Evolutionary conservation across 2,888 invertebrate species (phyloP).

Genomic region (Drosophila aldrichi): DNA sequence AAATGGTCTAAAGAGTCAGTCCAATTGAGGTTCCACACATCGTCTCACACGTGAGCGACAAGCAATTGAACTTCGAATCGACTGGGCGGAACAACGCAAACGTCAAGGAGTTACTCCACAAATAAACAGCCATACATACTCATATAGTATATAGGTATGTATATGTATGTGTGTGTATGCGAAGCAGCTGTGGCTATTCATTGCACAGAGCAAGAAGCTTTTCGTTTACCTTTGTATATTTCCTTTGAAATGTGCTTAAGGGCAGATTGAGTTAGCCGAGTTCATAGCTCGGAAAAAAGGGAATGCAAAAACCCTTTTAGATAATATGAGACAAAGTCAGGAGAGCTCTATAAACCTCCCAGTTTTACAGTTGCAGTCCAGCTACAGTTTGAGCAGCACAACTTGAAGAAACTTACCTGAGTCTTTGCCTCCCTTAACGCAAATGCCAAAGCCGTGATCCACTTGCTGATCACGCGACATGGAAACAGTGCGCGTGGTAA

Average conservation of each 20-base stretch:
- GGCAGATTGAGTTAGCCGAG: not conserved
- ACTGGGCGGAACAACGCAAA: slow-evolving; percentile 50
- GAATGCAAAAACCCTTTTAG: not conserved
- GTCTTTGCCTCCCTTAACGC: slow-evolving; percentile 96
- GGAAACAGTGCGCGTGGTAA: slow-evolving; percentile 93
- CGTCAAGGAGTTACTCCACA: slow-evolving; percentile 10
- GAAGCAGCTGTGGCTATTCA: not conserved
- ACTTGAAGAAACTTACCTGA: slow-evolving; percentile 87
- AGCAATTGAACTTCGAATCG: slow-evolving; percentile 39
- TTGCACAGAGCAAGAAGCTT: not conserved
- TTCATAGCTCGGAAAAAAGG: not conserved
- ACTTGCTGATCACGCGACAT: slow-evolving; percentile 93
- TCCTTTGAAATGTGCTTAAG: not conserved
- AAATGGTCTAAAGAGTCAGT: slow-evolving; percentile 39
- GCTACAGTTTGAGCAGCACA: not conserved
- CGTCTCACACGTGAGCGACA: slow-evolving; percentile 26
- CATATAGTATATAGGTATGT: not conserved
- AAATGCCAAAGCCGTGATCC: slow-evolving; percentile 95
- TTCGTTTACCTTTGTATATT: not conserved
- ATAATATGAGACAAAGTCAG: too few species aligned
- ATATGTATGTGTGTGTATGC: not conserved
- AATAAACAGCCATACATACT: not conserved
- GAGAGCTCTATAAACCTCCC: too few species aligned
- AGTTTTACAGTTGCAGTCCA: too few species aligned
- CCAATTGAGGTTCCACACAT: slow-evolving; percentile 34